Base-by-base conservation (phyloP, 2,113 vertebrate genomes). In the Sapajus apella region DNA sequence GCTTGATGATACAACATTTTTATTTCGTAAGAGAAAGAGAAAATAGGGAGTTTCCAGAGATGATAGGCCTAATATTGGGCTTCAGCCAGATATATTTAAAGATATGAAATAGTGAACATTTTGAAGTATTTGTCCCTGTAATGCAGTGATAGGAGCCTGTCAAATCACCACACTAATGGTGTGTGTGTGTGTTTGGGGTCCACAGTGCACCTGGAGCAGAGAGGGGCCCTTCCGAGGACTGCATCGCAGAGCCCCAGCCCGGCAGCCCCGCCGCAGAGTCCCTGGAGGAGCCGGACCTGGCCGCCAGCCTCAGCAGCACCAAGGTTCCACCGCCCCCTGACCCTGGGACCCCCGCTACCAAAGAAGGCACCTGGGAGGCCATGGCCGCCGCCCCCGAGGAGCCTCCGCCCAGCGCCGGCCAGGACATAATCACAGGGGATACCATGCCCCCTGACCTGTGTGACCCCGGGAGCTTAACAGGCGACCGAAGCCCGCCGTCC, bases 341-440 rank as follows among this genome's bases (percentile, higher is more conserved):
- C 80, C 94, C 97, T 66, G 87, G 97, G 70, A 50, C 56, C 76
- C 45, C 84, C 73, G 66, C 98, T 92, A 97, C 98, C 98, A 98
- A 98, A 98, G 98, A 98, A 92, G 98, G 75, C 13, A 72, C 66
- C 82, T 56, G 97, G 20, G 97, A 97, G 87, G 97, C 85, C 87
- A 32, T 86, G 75, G 37, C 79, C 8, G 73, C 95, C 47, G 77
- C 97, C 77, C 94, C 97, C 16, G 97, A 97, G 25, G 97, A 96
- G n/a, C 35, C 56, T 2, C 79, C 94, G 89, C 94, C 96, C 16
- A 75, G 40, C 7, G 17, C 87, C 43, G 80, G 43, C n/a, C 27
- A 64, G 61, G 27, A 64, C 61, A 30, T 64, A 47, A 12, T 30
- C 52, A 11, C 23, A 0, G 2, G 30, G 13, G 97, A 97, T 1